Conservation (phyloP, 23 tunicate genomes). For the Pegea sp. region DNA sequence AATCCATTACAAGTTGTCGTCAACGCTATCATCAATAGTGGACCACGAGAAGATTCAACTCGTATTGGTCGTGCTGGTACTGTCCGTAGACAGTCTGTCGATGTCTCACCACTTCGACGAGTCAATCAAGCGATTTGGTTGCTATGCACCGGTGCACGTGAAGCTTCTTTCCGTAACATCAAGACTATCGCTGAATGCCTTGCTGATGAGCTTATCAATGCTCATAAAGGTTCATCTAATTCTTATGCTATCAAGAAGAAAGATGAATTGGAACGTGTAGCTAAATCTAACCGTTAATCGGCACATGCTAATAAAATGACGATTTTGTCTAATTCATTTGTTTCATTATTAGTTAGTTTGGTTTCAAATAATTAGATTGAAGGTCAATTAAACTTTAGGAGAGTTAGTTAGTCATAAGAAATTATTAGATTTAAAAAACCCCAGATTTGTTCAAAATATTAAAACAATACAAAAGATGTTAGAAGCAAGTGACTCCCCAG, state of each 20-base stretch:
- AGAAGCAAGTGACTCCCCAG: too few relatives aligned
- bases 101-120: constrained; percentile 94
- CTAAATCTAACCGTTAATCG: constrained; percentile 93
- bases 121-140: constrained; percentile 99
- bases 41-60: constrained; percentile 98
- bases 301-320: too few relatives aligned
- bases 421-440: too few relatives aligned
- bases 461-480: too few relatives aligned
- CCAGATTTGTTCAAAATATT: too few relatives aligned
- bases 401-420: too few relatives aligned
- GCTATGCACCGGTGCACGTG: constrained; percentile 83
- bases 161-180: constrained; percentile 96
- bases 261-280: constrained; percentile 96
- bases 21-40: constrained; percentile 93
- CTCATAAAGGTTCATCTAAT: constrained; percentile 85
- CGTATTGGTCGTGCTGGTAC: constrained; percentile 93
- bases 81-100: constrained; percentile 49
- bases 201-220: constrained; percentile 95
- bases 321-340: too few relatives aligned
- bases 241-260: constrained; percentile 99
- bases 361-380: too few relatives aligned
- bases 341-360: too few relatives aligned
- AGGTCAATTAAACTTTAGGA: too few relatives aligned
- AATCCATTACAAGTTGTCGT: constrained; percentile 16
- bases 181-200: constrained; percentile 95